Base-by-base conservation (phyloP, 2,888 invertebrate species). In the Cantharis rustica region DNA sequence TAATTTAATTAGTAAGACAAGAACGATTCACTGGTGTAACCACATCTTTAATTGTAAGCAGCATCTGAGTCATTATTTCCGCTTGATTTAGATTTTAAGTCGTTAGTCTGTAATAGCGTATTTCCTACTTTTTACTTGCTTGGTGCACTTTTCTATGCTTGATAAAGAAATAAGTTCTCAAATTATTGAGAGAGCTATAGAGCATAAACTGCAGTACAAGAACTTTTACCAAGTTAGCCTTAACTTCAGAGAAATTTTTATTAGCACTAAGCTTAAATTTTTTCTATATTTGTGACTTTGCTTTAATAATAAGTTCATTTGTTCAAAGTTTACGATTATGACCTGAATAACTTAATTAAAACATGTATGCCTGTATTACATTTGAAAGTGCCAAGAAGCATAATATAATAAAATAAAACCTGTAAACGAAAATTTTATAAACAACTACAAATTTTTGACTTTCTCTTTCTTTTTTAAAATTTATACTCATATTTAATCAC, bases 21-120 rank as follows among this genome's bases (percentile, higher is more conserved):
- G 62, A 62, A 61, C 70, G n/a, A 47, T 47, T 47, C 47, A 47
- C n/a, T 47, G 47, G 4, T 47, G 5, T 47, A 47, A 47, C 47
- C 47, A n/a, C 47, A 47, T n/a, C n/a, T 47, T n/a, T 47, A 47
- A 47, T 47, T 47, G 47, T 47, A n/a, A 47, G 47, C n/a, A 47
- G n/a, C 47, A 47, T n/a, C 47, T 71, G 62, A 71, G 23, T 71
- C 70, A 71, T 71, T 61, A 62, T 71, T 71, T 71, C 70, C 70
- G 70, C 47, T 47, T 47, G 47, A 47, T 47, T n/a, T 47, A 47
- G 47, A 47, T 47, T 47, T 47, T 47, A n/a, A n/a, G 47, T 47
- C 47, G 7, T 47, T 47, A 47, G 47, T 47, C 47, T 47, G n/a
- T 47, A 47, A 47, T 47, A n/a, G 47, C 47, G 47, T n/a, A n/a